Conservation (phyloP, 2,113 vertebrate species). For the Calidris pygmaea region DNA sequence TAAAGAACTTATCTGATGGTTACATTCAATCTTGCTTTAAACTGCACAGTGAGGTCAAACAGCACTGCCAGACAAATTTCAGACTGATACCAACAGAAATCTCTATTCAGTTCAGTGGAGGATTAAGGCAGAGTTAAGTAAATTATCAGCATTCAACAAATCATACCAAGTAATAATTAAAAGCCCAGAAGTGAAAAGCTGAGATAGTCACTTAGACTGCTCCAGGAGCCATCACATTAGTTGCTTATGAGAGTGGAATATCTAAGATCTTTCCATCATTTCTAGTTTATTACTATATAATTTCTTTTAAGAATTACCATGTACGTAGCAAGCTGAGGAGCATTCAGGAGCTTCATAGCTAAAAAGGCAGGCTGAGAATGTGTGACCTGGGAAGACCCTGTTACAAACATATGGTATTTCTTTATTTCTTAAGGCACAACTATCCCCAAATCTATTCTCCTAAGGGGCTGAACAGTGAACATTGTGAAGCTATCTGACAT, state of each 20-base stretch:
- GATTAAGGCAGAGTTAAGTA: background rate
- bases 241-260: background rate
- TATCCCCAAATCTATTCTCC: background rate
- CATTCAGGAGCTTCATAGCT: background rate
- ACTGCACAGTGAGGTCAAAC: background rate
- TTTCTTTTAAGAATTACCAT: background rate
- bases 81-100: background rate
- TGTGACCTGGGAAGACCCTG: background rate
- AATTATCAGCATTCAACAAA: constrained; percentile 2
- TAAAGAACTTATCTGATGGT: background rate
- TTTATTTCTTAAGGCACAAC: background rate
- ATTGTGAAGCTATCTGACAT: fast-evolving
- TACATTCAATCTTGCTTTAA: background rate
- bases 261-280: background rate
- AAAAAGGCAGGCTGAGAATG: background rate
- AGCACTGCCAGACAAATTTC: background rate
- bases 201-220: background rate
- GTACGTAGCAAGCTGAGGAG: background rate
- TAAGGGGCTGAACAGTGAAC: background rate
- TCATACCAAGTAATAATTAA: background rate
- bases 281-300: background rate
- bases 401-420: background rate
- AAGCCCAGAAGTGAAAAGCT: background rate
- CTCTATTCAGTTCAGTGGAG: background rate
- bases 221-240: background rate